These are phyloP conservation scores for Sthenelais limicola DNA, from an alignment of 2,888 invertebrate species.

Conservation along the genomic window DNA sequence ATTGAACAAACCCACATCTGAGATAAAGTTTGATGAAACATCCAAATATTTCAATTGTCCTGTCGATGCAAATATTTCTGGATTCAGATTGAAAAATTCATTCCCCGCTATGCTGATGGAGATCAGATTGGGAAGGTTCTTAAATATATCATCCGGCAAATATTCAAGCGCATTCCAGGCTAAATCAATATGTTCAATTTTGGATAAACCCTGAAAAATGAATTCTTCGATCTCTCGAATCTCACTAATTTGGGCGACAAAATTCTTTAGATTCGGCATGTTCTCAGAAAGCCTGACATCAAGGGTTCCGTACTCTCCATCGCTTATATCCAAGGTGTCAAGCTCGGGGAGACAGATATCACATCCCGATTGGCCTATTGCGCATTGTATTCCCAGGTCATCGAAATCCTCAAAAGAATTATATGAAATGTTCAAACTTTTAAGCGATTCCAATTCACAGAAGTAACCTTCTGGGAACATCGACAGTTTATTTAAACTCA, in stretches of 20 bases:
- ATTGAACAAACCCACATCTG: too few species aligned
- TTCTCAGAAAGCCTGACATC: background rate
- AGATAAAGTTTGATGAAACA: background rate
- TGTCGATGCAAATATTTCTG: background rate
- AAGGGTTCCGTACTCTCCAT: background rate
- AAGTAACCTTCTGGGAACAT: background rate
- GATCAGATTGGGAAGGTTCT: background rate
- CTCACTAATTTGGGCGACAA: background rate
- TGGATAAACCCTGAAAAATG: constrained; percentile 3
- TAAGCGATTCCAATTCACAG: background rate
- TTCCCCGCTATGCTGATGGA: background rate
- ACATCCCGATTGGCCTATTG: background rate
- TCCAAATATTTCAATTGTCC: background rate
- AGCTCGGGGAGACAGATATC: background rate
- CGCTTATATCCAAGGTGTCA: background rate
- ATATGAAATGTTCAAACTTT: background rate
- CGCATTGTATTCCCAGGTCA: background rate
- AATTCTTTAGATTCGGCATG: background rate
- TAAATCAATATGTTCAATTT: constrained; percentile 1
- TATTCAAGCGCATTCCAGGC: constrained; percentile 5
- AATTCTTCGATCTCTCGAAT: background rate
- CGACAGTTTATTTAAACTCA: background rate
- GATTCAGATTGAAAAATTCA: background rate
- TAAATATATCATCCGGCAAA: background rate
- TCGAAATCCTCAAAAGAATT: constrained; percentile 4